Evolutionary conservation across 2,888 invertebrate species (phyloP).

Genomic region (Anorthoa munda): DNA sequence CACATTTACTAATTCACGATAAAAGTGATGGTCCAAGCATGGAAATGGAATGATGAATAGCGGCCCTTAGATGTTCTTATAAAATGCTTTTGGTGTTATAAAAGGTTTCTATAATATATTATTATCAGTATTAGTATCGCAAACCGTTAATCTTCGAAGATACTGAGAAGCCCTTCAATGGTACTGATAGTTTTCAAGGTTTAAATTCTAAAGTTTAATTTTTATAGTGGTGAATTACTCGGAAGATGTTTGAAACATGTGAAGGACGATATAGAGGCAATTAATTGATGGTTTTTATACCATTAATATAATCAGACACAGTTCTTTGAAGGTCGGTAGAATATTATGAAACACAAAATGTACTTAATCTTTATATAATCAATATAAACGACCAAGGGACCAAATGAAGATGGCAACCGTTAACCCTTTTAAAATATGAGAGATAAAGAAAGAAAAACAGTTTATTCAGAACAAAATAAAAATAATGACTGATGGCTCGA

Average conservation of each 20-base stretch:
- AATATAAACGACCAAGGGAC: background rate
- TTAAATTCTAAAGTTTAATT: constrained; percentile 7
- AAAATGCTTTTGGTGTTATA: constrained; percentile 20
- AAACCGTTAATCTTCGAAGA: constrained; percentile 45
- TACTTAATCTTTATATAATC: no score
- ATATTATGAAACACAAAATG: background rate
- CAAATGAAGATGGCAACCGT: background rate
- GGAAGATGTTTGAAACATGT: constrained; percentile 4
- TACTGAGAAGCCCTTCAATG: constrained; percentile 28
- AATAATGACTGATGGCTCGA: no score
- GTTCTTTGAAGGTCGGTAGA: background rate
- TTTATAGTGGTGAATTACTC: background rate
- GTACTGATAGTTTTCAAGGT: background rate
- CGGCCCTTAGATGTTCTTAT: constrained; percentile 1
- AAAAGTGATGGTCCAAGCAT: constrained; percentile 17
- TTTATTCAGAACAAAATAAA: no score
- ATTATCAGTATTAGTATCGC: constrained; percentile 5
- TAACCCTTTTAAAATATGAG: background rate
- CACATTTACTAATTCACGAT: background rate
- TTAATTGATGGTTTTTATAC: background rate
- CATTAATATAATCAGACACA: background rate
- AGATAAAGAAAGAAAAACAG: no score
- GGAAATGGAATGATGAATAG: constrained; percentile 5
- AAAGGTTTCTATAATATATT: constrained; percentile 2
- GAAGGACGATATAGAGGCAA: background rate